Conservation (phyloP, 2,888 invertebrate species). For the Catocala nupta region DNA sequence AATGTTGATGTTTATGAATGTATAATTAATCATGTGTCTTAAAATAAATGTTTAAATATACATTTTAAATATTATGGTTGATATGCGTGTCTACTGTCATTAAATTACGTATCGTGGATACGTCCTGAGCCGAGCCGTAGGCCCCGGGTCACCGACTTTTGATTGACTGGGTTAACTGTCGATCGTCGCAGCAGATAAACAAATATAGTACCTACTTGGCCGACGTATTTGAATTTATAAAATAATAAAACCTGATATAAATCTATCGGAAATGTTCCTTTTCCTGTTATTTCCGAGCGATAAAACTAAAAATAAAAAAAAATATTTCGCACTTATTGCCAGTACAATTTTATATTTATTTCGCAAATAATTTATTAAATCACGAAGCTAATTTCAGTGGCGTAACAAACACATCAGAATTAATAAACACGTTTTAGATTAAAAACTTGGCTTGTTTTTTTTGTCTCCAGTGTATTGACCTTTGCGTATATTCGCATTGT, state of each 20-base stretch:
- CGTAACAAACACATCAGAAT: conserved; percentile 12
- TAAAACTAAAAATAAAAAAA: neutral
- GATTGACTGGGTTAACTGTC: conserved; percentile 46
- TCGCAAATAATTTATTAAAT: neutral
- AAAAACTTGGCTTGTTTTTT: conserved; percentile 63
- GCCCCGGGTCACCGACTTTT: conserved; percentile 43
- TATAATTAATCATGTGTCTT: neutral
- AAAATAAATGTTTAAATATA: conserved; percentile 23
- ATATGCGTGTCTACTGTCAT: conserved; percentile 40
- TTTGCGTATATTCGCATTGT: conserved; percentile 65
- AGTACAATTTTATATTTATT: neutral
- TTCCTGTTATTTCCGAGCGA: conserved; percentile 24
- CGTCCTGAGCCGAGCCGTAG: conserved; percentile 25
- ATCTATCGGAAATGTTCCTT: conserved; percentile 34
- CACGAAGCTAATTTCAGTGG: conserved; percentile 1
- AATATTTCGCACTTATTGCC: no score
- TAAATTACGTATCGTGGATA: conserved; percentile 30
- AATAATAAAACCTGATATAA: conserved; percentile 37
- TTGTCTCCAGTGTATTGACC: conserved; percentile 71
- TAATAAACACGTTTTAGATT: conserved; percentile 36
- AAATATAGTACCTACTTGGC: conserved; percentile 23
- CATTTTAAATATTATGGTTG: conserved; percentile 18
- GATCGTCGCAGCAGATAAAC: conserved; percentile 42
- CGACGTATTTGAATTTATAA: conserved; percentile 36
- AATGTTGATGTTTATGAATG: conserved; percentile 16